Conservation (phyloP, 1,140 invertebrate species). For the Dreissena polymorpha region DNA sequence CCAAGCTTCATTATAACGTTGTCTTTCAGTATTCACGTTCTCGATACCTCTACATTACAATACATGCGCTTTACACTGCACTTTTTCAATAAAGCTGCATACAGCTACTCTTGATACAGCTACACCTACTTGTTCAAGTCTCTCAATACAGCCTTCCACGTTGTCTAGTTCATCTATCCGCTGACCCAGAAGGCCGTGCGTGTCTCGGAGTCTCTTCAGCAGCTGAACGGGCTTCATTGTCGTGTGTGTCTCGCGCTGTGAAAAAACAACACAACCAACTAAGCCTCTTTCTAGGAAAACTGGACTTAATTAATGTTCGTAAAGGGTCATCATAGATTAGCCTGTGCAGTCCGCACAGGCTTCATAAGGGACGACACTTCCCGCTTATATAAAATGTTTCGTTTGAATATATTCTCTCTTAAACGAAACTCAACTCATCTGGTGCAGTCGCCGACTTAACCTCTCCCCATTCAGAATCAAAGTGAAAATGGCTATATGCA, state of each 20-base stretch:
- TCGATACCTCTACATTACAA: no score
- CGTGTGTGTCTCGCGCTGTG: background rate
- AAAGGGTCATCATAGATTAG: no score
- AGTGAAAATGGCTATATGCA: no score
- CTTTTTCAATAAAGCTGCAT: background rate
- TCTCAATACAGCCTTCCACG: background rate
- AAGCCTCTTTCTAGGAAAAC: background rate
- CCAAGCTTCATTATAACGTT: no score
- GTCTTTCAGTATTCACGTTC: no score
- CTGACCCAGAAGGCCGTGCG: background rate
- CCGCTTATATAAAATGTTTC: background rate
- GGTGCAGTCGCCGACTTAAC: background rate
- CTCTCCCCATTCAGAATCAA: no score
- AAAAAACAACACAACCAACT: background rate
- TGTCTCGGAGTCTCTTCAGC: background rate
- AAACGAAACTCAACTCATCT: background rate
- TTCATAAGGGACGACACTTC: no score
- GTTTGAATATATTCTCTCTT: background rate
- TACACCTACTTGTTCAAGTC: background rate
- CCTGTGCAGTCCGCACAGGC: no score
- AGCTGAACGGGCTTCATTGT: background rate
- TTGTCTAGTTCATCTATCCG: background rate
- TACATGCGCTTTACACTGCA: no score
- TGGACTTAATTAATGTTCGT: no score
- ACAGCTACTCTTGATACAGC: background rate